Conservation (phyloP, 1,140 invertebrate genomes). For the Lepeophtheirus salmonis region DNA sequence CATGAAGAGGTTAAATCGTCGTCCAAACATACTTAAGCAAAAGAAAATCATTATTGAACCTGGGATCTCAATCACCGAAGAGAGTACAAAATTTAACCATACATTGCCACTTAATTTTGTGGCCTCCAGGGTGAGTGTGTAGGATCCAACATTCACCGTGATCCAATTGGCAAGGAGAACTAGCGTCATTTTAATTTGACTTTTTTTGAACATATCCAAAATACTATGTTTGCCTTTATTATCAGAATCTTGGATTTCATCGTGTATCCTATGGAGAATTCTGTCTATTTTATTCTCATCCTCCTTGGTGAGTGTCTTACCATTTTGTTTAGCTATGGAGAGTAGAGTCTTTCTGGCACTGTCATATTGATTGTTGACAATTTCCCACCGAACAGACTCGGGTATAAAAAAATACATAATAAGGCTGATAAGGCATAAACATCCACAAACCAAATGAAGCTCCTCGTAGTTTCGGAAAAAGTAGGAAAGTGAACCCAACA, state of each 20-base stretch:
- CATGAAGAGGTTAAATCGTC: background rate
- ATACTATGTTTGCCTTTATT: background rate
- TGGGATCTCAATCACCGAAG: background rate
- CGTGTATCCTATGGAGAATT: background rate
- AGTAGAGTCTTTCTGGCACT: background rate
- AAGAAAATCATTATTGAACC: constrained; percentile 4
- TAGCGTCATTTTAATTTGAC: background rate
- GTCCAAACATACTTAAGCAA: background rate
- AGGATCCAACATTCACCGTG: constrained; percentile 1
- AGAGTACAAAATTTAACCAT: constrained; percentile 8
- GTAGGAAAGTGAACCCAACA: background rate
- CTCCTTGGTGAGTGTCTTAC: background rate
- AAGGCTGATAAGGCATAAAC: background rate
- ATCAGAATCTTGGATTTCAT: background rate
- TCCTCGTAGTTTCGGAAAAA: background rate
- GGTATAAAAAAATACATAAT: constrained; percentile 7
- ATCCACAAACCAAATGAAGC: background rate
- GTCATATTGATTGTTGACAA: background rate
- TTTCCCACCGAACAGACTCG: constrained; percentile 1
- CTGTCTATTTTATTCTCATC: background rate
- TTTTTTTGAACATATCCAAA: constrained; percentile 6
- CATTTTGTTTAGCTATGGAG: background rate
- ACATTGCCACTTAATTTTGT: constrained; percentile 3
- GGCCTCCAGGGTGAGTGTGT: constrained; percentile 9
- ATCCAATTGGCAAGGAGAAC: background rate